phyloP scores from a whole-genome alignment of 2,797 vertebrate genomes.

The Manis pentadactyla region DNA sequence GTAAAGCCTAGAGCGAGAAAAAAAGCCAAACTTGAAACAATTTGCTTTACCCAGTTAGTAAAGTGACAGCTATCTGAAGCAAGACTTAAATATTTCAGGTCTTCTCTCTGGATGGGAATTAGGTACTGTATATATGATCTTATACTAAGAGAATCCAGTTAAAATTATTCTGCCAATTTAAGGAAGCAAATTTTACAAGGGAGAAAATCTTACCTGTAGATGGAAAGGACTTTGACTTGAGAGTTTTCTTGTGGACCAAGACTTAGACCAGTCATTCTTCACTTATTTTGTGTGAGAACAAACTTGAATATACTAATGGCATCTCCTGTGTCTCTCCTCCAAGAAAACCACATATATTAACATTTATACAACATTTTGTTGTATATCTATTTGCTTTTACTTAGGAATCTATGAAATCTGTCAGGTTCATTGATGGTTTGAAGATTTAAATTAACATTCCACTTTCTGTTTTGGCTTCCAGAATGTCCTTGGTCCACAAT shows the following conservation, averaged over 20 bases:
- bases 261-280: neutral
- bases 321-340: neutral
- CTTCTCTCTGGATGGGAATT: neutral
- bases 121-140: neutral
- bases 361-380: neutral
- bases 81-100: neutral
- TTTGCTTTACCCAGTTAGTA: neutral
- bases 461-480: conserved; percentile 4
- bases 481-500: neutral
- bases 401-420: neutral
- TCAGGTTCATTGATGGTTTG: neutral
- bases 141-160: neutral
- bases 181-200: neutral
- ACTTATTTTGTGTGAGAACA: neutral
- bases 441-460: neutral
- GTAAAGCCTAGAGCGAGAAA: neutral
- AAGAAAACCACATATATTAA: neutral
- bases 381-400: neutral
- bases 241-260: neutral
- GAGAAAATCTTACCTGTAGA: neutral
- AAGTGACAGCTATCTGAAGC: neutral
- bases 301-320: conserved; percentile 20
- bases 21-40: neutral
- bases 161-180: neutral
- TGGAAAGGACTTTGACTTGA: neutral